Evolutionary conservation across 1,140 invertebrate genomes (phyloP), one percentile per base, ranked within the genome.

Genomic region (Oryctes rhinoceros): DNA sequence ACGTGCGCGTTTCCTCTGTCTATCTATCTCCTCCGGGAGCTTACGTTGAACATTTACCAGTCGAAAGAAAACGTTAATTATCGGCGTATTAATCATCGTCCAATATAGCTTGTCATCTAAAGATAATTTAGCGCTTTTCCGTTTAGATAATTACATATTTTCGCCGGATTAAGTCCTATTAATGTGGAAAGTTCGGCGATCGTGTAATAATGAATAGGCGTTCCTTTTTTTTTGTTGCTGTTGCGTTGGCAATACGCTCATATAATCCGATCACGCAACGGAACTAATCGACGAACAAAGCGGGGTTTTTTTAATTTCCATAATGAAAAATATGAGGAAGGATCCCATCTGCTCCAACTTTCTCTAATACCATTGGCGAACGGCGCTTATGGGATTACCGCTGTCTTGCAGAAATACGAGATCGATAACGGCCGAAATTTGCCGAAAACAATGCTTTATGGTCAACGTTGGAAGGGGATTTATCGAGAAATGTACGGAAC

Each of bases 301-400:
- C 6, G 62, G 20, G 35, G 3, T 62, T 62, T 71, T 71, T 71
- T 71, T 71, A 71, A 71, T 71, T 71, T 71, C 65, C 35, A 37
- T 71, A 35, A 24, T 71, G 65, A 71, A 71, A 67, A 37, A 71
- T 71, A 62, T 62, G 13, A 13, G 20, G 3, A 7, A 18, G 53
- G 24, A 15, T 30, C 65, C 24, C 20, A 71, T 71, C 65, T 71
- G 65, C 15, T 71, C 24, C 35, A 35, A 71, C 65, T 71, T 71
- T 37, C 18, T 71, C 18, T 71, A 71, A 59, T 59, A 18, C 15
- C 24, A 18, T 24, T 35, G 13, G 11, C 18, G 20, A 37, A 35
- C 35, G 9, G 24, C 7, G 20, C 35, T 71, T 71, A 30, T 71
- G 65, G 7, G 20, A 71, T 71, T 71, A 35, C 3, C 1, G 65